phyloP scores from a whole-genome alignment of 2,113 vertebrate genomes.

The Ibidorhyncha struthersii region DNA sequence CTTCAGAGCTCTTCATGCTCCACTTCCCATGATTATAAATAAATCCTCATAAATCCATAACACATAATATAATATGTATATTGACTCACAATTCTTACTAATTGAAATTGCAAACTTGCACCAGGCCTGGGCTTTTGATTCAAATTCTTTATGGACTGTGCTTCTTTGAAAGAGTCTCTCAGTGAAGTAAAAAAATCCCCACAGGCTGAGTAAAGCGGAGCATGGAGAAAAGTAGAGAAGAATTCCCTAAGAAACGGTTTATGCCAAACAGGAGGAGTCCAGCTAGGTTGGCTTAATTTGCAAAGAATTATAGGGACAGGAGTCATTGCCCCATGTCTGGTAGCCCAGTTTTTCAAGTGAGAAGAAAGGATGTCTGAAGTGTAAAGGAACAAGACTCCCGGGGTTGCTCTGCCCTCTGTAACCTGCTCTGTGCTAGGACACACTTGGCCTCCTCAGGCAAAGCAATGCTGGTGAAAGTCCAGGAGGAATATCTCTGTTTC shows the following conservation, averaged over 20 bases:
- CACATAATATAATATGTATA: background rate
- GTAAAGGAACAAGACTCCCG: background rate
- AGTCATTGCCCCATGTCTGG: background rate
- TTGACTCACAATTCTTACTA: background rate
- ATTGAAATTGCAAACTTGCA: background rate
- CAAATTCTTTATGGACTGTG: background rate
- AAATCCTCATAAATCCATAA: background rate
- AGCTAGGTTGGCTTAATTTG: background rate
- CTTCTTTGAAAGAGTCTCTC: background rate
- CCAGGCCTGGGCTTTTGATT: background rate
- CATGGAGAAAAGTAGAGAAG: background rate
- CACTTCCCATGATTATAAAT: background rate
- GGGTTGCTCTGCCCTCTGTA: background rate
- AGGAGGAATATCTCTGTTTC: background rate
- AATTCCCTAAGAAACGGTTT: background rate
- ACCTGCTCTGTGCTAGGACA: background rate
- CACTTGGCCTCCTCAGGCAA: background rate
- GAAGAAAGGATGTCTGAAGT: background rate
- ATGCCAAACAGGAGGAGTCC: background rate
- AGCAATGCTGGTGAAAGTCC: background rate
- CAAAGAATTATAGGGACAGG: background rate
- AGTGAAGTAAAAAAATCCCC: background rate
- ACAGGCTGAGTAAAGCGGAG: background rate
- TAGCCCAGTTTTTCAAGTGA: background rate
- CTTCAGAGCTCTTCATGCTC: background rate